Percentiles rank a stretch among this genome's conserved stretches.
Conservation (phyloP, 2,888 invertebrate species). For the Morpho deidamia region DNA sequence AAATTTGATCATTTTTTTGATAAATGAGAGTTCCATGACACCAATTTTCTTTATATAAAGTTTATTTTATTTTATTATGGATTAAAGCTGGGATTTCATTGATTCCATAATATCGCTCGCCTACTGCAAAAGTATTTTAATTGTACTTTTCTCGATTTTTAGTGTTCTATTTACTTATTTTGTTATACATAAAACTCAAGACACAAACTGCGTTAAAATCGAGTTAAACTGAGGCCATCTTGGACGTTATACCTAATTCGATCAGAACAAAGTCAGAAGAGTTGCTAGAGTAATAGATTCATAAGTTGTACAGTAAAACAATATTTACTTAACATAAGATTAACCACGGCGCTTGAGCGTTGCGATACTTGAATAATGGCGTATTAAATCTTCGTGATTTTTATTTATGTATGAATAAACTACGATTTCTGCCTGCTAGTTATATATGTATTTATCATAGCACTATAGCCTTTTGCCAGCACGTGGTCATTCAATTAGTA, state of each 20-base stretch:
- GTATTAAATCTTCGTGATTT: background rate
- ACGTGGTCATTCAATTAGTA: constrained; percentile 13
- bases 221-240: background rate
- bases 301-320: constrained; percentile 64
- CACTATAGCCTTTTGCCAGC: constrained; percentile 8
- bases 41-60: too few species aligned
- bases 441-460: background rate
- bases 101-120: too few species aligned
- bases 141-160: too few species aligned
- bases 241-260: background rate
- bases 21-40: too few species aligned
- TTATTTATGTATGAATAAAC: background rate
- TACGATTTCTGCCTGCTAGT: too few species aligned
- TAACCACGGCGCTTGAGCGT: constrained; percentile 36
- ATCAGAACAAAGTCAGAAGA: background rate
- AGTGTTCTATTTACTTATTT: too few species aligned
- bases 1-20: too few species aligned
- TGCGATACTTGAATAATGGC: constrained; percentile 13
- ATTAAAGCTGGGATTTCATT: too few species aligned
- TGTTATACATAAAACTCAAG: too few species aligned
- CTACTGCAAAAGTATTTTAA: too few species aligned
- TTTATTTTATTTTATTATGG: too few species aligned
- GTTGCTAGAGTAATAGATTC: constrained; percentile 34
- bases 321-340: constrained; percentile 44
- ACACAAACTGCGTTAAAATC: too few species aligned